Evolutionary conservation across 64 coral and sea anemone species (phyloP).

Genomic region (Stichodactyla mertensii): DNA sequence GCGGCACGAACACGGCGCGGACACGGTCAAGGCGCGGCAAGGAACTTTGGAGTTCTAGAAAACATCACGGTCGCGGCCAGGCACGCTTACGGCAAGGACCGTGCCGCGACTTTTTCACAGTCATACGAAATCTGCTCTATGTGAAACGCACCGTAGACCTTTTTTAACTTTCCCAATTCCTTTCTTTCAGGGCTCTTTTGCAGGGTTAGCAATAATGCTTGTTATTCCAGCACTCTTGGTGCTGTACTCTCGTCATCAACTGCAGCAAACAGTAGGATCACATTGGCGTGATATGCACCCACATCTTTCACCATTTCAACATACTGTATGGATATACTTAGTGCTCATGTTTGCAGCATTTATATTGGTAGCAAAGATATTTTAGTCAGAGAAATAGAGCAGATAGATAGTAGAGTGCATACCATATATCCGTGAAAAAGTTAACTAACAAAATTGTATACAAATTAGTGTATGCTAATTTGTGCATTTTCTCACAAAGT

Average conservation of each 20-base stretch:
- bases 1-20: too few relatives aligned
- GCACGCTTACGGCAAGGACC: too few relatives aligned
- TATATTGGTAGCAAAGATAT: constrained; percentile 65
- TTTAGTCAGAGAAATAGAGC: constrained; percentile 1
- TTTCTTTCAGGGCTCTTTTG: constrained; percentile 72
- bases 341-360: constrained; percentile 61
- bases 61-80: too few relatives aligned
- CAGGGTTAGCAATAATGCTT: constrained; percentile 79
- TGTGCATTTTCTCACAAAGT: too few relatives aligned
- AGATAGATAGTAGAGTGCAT: background rate
- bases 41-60: too few relatives aligned
- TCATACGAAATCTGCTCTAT: too few relatives aligned
- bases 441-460: too few relatives aligned
- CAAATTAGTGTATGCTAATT: too few relatives aligned
- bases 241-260: constrained; percentile 49
- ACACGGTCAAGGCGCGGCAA: too few relatives aligned
- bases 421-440: background rate
- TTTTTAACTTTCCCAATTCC: background rate
- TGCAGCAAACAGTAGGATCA: constrained; percentile 50
- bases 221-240: constrained; percentile 58
- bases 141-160: too few relatives aligned
- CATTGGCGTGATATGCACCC: constrained; percentile 73
- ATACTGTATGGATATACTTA: constrained; percentile 62
- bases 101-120: too few relatives aligned
- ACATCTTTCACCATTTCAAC: constrained; percentile 70